phyloP scores from a whole-genome alignment of 2,113 vertebrate species.

The Capreolus pygargus region DNA sequence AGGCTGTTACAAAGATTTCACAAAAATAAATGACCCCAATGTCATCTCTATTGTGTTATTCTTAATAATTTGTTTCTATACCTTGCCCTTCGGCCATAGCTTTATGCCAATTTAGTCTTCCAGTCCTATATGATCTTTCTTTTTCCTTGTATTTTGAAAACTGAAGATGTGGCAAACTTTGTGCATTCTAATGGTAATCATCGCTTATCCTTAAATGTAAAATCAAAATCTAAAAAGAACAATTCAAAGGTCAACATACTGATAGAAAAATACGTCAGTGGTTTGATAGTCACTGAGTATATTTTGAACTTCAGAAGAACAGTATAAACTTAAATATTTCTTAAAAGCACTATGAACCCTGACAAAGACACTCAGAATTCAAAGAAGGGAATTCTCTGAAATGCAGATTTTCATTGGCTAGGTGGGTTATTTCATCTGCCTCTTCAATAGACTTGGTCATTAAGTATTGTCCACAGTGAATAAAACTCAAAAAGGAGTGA shows the following conservation, averaged over 20 bases:
- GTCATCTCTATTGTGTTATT: not conserved
- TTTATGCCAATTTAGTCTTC: not conserved
- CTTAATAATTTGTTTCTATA: not conserved
- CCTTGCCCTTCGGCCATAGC: not conserved
- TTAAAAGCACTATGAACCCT: not conserved
- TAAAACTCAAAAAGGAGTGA: slow-evolving; percentile 36
- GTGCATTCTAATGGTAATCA: not conserved
- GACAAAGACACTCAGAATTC: not conserved
- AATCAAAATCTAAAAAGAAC: not conserved
- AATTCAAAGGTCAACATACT: not conserved
- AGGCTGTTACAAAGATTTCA: not conserved
- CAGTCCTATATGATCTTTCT: not conserved
- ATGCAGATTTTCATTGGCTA: not conserved
- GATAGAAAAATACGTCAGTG: not conserved
- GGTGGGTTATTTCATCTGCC: slow-evolving; percentile 38
- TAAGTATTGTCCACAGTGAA: slow-evolving; percentile 29
- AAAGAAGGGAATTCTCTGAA: not conserved
- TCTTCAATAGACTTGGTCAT: slow-evolving; percentile 12
- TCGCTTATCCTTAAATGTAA: not conserved
- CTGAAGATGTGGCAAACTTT: not conserved
- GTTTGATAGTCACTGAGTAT: not conserved
- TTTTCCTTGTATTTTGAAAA: not conserved
- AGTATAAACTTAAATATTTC: not conserved
- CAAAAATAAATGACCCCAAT: not conserved
- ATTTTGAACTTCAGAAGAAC: not conserved